These are phyloP conservation scores for Lutraria lutraria DNA, from an alignment of 2,888 invertebrate genomes.

Conservation along the genomic window DNA sequence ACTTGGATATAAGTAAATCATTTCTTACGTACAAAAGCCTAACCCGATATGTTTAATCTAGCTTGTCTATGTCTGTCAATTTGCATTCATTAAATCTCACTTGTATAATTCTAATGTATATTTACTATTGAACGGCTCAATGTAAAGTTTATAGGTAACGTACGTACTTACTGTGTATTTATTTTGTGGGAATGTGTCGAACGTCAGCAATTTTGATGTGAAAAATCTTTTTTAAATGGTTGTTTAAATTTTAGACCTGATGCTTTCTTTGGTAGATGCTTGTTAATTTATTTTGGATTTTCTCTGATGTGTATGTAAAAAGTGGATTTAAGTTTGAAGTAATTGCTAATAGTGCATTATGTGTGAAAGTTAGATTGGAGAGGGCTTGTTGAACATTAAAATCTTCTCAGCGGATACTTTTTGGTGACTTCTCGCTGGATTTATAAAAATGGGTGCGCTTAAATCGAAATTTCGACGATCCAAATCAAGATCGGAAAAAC, in stretches of 20 bases:
- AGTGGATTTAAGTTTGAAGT: neutral
- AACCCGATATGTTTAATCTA: conserved; percentile 47
- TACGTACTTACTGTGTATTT: conserved; percentile 41
- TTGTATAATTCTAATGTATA: conserved; percentile 55
- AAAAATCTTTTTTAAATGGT: conserved; percentile 29
- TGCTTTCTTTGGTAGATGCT: neutral
- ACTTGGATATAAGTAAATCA: conserved; percentile 33
- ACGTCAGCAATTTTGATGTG: conserved; percentile 33
- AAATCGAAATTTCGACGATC: conserved; percentile 71
- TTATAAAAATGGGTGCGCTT: conserved; percentile 68
- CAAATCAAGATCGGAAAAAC: conserved; percentile 54
- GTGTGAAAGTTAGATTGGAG: neutral
- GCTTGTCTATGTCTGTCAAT: conserved; percentile 40
- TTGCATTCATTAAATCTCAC: conserved; percentile 50
- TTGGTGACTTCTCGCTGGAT: too few relatives aligned
- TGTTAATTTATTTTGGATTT: neutral
- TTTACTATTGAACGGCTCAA: conserved; percentile 50
- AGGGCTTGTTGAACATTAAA: neutral
- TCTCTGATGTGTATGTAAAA: neutral
- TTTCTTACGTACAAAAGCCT: conserved; percentile 15
- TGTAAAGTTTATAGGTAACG: conserved; percentile 29
- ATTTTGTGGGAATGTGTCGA: conserved; percentile 38
- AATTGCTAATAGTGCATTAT: neutral
- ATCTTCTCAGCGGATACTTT: neutral
- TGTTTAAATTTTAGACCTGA: neutral